These are phyloP conservation scores for Gallinago paraguaiae DNA, from an alignment of 2,113 vertebrate species.

Conservation along the genomic window DNA sequence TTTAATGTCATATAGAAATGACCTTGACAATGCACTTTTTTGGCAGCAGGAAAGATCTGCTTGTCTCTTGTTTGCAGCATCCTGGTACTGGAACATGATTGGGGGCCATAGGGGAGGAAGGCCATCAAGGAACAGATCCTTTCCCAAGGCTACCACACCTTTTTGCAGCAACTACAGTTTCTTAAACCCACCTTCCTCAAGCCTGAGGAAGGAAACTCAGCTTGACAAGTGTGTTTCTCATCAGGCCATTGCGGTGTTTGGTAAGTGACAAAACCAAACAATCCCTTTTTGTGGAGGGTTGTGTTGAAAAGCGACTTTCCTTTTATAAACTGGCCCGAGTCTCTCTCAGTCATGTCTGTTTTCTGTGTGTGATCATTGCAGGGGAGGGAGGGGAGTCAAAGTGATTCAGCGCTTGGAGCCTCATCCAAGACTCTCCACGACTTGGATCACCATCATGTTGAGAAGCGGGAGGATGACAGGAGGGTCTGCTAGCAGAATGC, in stretches of 20 bases:
- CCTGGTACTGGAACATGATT: background rate
- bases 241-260: background rate
- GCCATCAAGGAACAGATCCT: background rate
- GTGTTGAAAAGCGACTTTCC: slow-evolving; percentile 10
- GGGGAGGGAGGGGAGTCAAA: background rate
- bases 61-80: background rate
- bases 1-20: background rate
- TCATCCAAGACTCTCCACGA: slow-evolving; percentile 22
- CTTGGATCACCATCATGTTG: slow-evolving; percentile 41
- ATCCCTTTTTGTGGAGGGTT: background rate
- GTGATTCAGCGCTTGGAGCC: slow-evolving; percentile 43
- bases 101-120: rapidly evolving
- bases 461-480: slow-evolving; percentile 37
- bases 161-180: background rate
- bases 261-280: slow-evolving; percentile 5
- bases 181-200: background rate
- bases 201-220: background rate
- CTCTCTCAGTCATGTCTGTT: background rate
- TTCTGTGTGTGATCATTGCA: slow-evolving; percentile 10
- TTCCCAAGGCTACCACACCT: background rate
- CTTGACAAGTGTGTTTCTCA: background rate
- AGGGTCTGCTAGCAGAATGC: slow-evolving; percentile 34
- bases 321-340: background rate
- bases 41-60: background rate
- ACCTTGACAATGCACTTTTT: background rate